Conservation (phyloP, 2,888 invertebrate genomes). For the Lobophora halterata region DNA sequence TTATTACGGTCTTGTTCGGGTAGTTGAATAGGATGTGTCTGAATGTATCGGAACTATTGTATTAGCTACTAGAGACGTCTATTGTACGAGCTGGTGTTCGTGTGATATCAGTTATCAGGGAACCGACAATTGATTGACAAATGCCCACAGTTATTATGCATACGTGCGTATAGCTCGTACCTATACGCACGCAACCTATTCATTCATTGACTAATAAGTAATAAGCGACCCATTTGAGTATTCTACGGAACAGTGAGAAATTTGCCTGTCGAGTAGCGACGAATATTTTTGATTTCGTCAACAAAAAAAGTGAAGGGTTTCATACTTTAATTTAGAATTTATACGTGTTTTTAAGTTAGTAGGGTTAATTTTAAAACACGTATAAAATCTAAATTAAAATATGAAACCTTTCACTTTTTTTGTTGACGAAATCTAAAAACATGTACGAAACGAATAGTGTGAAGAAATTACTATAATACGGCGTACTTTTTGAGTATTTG, state of each 20-base stretch:
- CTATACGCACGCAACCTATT: slow-evolving; percentile 41
- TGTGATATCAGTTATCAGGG: slow-evolving; percentile 11
- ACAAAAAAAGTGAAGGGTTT: too few species aligned
- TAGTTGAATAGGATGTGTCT: background rate
- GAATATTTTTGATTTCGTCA: too few species aligned
- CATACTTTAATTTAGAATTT: too few species aligned
- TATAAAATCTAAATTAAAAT: too few species aligned
- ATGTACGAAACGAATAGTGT: too few species aligned
- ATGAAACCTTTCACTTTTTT: too few species aligned
- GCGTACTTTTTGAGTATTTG: too few species aligned
- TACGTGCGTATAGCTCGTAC: background rate
- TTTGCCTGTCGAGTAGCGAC: slow-evolving; percentile 36
- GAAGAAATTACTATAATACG: too few species aligned
- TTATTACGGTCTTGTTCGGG: slow-evolving; percentile 3
- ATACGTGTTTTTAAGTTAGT: too few species aligned
- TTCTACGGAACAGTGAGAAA: slow-evolving; percentile 36
- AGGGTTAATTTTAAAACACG: too few species aligned
- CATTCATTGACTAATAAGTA: slow-evolving; percentile 58
- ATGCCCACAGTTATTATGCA: too few species aligned
- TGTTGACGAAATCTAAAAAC: too few species aligned
- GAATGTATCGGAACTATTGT: slow-evolving; percentile 14
- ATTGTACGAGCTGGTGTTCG: slow-evolving; percentile 2
- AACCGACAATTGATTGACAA: slow-evolving; percentile 8
- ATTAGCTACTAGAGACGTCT: slow-evolving; percentile 1
- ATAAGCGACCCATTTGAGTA: slow-evolving; percentile 45